Evolutionary conservation across 1,140 invertebrate species (phyloP).

Genomic region (Neodiprion lecontei): DNA sequence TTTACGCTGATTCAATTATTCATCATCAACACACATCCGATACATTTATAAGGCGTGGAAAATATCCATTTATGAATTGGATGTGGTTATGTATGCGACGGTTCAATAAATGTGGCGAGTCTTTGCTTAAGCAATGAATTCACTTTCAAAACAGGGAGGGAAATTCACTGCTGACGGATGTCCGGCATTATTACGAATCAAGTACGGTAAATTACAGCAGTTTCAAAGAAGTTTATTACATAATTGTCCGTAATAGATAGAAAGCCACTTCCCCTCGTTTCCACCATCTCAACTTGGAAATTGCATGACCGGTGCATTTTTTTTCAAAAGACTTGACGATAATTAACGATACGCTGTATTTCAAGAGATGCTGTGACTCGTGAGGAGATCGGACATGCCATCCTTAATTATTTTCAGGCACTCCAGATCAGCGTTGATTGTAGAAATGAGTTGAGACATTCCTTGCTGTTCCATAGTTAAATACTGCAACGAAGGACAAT

Average conservation of each 20-base stretch:
- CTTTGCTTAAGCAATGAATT: too few species aligned
- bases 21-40: too few species aligned
- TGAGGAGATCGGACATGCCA: conserved; percentile 68
- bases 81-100: too few species aligned
- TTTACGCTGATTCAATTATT: too few species aligned
- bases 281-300: conserved; percentile 16
- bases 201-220: too few species aligned
- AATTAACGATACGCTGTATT: conserved; percentile 22
- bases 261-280: neutral
- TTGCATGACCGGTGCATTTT: conserved; percentile 1
- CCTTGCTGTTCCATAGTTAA: conserved; percentile 84
- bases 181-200: too few species aligned
- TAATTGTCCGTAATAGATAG: conserved; percentile 7
- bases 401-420: conserved; percentile 83
- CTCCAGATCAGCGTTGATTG: conserved; percentile 78
- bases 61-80: too few species aligned
- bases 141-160: too few species aligned
- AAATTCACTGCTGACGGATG: too few species aligned
- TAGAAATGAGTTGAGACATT: conserved; percentile 81
- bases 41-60: too few species aligned
- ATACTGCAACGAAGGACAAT: conserved; percentile 64
- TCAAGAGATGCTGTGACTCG: conserved; percentile 44
- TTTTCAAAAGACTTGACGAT: conserved; percentile 24
- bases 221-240: too few species aligned
- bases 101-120: too few species aligned